Conservation (phyloP, 2,113 vertebrate genomes). For the Cyanoderma ruficeps region DNA sequence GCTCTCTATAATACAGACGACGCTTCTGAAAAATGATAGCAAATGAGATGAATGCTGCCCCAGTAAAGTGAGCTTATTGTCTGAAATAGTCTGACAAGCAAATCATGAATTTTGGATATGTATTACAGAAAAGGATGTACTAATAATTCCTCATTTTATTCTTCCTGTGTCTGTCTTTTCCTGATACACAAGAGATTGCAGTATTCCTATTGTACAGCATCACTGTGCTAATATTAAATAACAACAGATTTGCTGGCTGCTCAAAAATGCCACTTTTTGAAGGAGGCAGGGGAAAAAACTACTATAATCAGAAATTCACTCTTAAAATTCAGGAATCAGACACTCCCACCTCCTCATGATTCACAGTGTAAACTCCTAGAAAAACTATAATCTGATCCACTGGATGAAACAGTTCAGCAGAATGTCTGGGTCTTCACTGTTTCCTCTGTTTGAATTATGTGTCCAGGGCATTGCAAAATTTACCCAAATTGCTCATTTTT, state of each 20-base stretch:
- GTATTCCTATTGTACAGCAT: neutral
- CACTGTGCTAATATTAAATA: constrained; percentile 8
- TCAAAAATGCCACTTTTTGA: neutral
- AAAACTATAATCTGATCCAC: constrained; percentile 47
- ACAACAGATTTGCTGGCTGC: neutral
- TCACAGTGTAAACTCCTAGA: constrained; percentile 26
- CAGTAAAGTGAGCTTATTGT: neutral
- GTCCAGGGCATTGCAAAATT: neutral
- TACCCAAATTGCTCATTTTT: neutral
- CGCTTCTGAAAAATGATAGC: neutral
- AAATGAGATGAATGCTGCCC: neutral
- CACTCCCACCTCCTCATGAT: neutral
- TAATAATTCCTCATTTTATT: constrained; percentile 16
- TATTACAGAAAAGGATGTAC: neutral
- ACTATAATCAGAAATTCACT: neutral
- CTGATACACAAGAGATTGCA: constrained; percentile 39
- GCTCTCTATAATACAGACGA: neutral
- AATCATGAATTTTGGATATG: neutral
- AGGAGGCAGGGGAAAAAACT: neutral
- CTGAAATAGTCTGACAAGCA: constrained; percentile 23
- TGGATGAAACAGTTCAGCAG: constrained; percentile 34
- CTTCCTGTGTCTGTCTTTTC: neutral
- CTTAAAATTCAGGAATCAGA: constrained; percentile 8
- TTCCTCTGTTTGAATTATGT: neutral
- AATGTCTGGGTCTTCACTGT: neutral